These are phyloP conservation scores for Cebus imitator DNA, from an alignment of 2,113 vertebrate species.

Conservation along the genomic window DNA sequence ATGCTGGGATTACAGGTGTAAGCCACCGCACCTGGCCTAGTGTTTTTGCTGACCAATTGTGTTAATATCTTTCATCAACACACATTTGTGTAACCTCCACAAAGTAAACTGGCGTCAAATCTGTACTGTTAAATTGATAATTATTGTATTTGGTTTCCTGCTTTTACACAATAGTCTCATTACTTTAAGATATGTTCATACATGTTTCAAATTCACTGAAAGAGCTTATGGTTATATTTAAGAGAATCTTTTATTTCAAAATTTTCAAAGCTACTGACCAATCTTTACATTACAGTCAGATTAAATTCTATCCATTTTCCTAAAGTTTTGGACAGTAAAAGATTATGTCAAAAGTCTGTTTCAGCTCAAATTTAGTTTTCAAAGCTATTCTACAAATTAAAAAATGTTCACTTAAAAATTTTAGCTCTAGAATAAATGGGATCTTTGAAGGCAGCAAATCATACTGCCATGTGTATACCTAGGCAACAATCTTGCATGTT, in stretches of 20 bases:
- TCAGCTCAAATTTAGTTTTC: not conserved
- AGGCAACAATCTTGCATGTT: too few species aligned
- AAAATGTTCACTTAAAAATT: not conserved
- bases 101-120: not conserved
- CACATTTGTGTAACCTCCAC: not conserved
- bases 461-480: too few species aligned
- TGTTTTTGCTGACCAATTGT: not conserved
- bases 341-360: not conserved
- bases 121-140: not conserved
- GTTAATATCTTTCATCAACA: not conserved
- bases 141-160: not conserved
- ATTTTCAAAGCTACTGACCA: not conserved
- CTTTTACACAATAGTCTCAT: not conserved
- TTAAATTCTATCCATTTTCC: not conserved
- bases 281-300: not conserved
- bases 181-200: not conserved
- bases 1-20: too few species aligned
- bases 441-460: too few species aligned
- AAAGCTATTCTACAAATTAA: not conserved
- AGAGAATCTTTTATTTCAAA: not conserved
- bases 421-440: not conserved
- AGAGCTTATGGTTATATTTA: not conserved
- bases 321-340: not conserved
- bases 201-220: not conserved
- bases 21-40: fast-evolving